phyloP scores from a whole-genome alignment of 2,113 vertebrate genomes.

The Galeopterus variegatus region DNA sequence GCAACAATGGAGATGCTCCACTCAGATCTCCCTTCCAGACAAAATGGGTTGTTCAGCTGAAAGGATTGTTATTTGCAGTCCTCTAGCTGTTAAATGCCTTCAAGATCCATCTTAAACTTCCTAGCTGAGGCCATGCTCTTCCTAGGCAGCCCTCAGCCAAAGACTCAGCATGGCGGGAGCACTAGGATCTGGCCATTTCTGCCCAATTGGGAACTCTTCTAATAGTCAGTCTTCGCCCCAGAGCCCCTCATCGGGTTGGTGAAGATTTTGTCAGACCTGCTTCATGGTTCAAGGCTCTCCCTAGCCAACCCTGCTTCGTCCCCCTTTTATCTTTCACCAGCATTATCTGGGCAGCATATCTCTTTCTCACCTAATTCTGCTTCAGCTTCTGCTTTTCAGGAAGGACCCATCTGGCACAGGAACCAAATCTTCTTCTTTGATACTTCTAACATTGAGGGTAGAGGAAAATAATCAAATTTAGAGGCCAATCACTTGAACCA shows the following conservation, averaged over 20 bases:
- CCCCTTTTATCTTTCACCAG: neutral
- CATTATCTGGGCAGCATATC: neutral
- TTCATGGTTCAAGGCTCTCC: neutral
- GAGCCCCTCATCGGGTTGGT: neutral
- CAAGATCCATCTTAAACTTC: neutral
- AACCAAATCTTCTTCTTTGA: neutral
- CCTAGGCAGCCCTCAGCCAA: neutral
- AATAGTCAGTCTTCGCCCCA: neutral
- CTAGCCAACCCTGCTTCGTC: neutral
- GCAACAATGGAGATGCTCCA: neutral
- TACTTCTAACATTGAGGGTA: neutral
- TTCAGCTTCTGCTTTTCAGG: neutral
- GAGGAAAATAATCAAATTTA: neutral
- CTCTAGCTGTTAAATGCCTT: neutral
- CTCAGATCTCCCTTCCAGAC: neutral
- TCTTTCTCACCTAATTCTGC: neutral
- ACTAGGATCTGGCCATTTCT: neutral
- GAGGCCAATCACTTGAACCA: neutral
- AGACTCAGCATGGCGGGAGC: neutral
- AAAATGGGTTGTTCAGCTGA: neutral
- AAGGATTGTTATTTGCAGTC: neutral
- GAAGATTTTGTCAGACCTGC: neutral
- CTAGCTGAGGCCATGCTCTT: neutral
- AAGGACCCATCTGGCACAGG: neutral
- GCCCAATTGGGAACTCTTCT: neutral